Evolutionary conservation across 2,888 invertebrate genomes (phyloP).

Genomic region (Sphaeridia pumilis): DNA sequence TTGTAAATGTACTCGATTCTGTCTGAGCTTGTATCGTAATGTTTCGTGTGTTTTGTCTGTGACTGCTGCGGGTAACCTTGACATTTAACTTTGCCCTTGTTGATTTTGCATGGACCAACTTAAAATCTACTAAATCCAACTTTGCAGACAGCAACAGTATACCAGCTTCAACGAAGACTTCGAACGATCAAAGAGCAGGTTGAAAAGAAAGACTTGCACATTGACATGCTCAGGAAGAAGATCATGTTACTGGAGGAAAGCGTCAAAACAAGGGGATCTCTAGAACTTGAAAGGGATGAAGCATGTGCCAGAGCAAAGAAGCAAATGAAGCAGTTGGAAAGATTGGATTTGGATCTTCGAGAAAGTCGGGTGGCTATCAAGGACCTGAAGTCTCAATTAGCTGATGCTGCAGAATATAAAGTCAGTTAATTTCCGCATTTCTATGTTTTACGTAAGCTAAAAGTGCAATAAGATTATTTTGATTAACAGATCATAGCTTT

Average conservation of each 20-base stretch:
- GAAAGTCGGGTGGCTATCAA: constrained; percentile 71
- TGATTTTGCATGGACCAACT: neutral
- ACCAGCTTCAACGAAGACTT: constrained; percentile 76
- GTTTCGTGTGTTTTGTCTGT: neutral
- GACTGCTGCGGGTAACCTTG: neutral
- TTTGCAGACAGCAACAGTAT: constrained; percentile 65
- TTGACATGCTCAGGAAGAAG: constrained; percentile 78
- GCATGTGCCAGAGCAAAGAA: constrained; percentile 57
- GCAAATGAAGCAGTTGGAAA: constrained; percentile 68
- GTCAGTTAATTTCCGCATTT: constrained; percentile 40
- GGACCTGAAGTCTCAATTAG: constrained; percentile 71
- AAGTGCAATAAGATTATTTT: neutral
- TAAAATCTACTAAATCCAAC: constrained; percentile 2
- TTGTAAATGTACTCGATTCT: neutral
- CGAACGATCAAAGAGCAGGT: constrained; percentile 77
- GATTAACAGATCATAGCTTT: constrained; percentile 59
- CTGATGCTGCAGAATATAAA: constrained; percentile 77
- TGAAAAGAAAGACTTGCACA: constrained; percentile 78
- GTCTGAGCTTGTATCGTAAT: constrained; percentile 1
- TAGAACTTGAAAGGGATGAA: constrained; percentile 34
- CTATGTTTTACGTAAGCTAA: neutral
- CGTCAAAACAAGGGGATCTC: constrained; percentile 40
- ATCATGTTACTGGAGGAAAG: constrained; percentile 70
- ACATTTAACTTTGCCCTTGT: neutral
- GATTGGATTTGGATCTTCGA: constrained; percentile 61